Percentiles rank a stretch among this genome's conserved stretches.
Evolutionary conservation across 2,113 vertebrate genomes (phyloP).

Genomic region (Rhadina sibilatrix): DNA sequence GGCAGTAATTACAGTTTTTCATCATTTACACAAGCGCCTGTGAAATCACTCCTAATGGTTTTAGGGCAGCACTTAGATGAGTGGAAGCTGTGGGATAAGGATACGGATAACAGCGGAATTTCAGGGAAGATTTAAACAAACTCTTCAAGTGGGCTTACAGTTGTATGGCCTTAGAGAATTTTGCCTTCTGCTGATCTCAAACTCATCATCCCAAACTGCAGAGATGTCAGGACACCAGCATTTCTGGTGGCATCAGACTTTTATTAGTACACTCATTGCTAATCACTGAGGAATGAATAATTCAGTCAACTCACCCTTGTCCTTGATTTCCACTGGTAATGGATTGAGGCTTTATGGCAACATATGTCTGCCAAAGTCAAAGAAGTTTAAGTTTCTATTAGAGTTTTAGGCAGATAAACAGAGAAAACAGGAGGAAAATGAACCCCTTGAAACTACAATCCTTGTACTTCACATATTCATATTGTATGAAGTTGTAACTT

Average conservation of each 20-base stretch:
- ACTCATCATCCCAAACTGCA: background rate
- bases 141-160: background rate
- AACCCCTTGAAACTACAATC: background rate
- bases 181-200: constrained; percentile 28
- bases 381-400: background rate
- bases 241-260: background rate
- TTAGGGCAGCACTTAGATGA: background rate
- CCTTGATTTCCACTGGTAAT: background rate
- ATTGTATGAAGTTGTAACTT: background rate
- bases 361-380: background rate
- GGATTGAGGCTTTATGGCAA: background rate
- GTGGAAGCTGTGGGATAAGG: background rate
- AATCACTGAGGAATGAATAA: background rate
- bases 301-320: background rate
- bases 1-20: background rate
- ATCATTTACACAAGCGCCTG: background rate
- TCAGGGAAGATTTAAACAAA: constrained; percentile 36
- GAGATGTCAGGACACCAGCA: background rate
- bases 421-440: background rate
- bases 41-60: background rate
- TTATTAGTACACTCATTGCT: background rate
- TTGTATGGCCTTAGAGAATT: background rate
- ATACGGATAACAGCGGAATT: constrained; percentile 26
- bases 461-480: background rate
- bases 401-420: background rate